Conservation (phyloP, 1,140 invertebrate genomes). For the Globodera ellingtonae region DNA sequence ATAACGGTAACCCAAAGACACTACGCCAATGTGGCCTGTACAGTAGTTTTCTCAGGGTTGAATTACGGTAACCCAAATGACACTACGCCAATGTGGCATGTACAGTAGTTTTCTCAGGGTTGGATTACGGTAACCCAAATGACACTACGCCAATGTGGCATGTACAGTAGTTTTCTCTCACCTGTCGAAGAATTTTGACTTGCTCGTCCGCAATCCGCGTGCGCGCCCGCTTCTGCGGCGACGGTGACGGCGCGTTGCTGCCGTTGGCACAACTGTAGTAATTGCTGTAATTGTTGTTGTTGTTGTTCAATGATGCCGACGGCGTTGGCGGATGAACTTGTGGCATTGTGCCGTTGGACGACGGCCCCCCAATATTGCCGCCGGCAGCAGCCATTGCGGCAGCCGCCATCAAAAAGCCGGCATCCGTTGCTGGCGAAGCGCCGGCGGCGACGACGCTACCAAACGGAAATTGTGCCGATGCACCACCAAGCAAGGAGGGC, state of each 20-base stretch:
- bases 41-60: too few species aligned
- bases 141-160: too few species aligned
- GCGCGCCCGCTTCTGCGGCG: slow-evolving; percentile 88
- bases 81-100: too few species aligned
- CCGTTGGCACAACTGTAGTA: neutral
- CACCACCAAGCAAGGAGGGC: neutral
- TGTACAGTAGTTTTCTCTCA: neutral
- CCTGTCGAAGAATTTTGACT: slow-evolving; percentile 90
- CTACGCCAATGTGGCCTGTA: too few species aligned
- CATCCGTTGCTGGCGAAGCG: neutral
- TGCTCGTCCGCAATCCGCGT: slow-evolving; percentile 97
- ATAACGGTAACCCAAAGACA: too few species aligned
- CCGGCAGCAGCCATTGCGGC: slow-evolving; percentile 73
- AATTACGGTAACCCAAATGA: too few species aligned
- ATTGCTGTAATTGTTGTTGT: slow-evolving; percentile 16
- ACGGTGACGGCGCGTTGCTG: slow-evolving; percentile 69
- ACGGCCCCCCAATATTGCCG: neutral
- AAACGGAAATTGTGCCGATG: neutral
- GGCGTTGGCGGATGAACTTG: slow-evolving; percentile 68
- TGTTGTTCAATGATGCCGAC: slow-evolving; percentile 71
- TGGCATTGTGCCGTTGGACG: neutral
- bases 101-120: too few species aligned
- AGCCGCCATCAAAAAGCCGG: slow-evolving; percentile 71
- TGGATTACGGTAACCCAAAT: too few species aligned
- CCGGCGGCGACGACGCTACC: neutral